Evolutionary conservation across 2,888 invertebrate species (phyloP).

Genomic region (Coenonympha arcania): DNA sequence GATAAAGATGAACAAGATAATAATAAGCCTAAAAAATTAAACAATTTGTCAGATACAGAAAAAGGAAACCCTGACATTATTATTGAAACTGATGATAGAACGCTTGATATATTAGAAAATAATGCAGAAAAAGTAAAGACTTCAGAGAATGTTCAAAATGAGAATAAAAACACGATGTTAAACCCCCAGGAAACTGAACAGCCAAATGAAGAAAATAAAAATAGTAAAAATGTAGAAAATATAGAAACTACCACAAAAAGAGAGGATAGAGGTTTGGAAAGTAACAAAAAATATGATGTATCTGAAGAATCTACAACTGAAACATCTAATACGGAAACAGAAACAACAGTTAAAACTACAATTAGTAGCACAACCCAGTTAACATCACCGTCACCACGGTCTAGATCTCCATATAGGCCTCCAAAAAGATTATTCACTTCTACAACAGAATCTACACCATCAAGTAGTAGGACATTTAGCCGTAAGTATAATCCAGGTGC

Average conservation of each 20-base stretch:
- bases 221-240: background rate
- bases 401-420: constrained; percentile 59
- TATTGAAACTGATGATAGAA: constrained; percentile 40
- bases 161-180: background rate
- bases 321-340: constrained; percentile 13
- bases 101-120: constrained; percentile 42
- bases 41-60: background rate
- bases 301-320: constrained; percentile 12
- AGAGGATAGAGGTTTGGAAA: constrained; percentile 3
- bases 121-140: constrained; percentile 22
- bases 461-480: constrained; percentile 62
- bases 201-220: constrained; percentile 5
- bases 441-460: constrained; percentile 56
- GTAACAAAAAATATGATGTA: background rate
- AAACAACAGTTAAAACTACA: constrained; percentile 35
- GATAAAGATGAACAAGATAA: constrained; percentile 7
- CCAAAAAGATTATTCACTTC: constrained; percentile 57
- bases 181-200: background rate
- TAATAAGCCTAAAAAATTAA: too few relatives aligned
- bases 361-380: constrained; percentile 45
- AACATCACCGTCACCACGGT: constrained; percentile 40
- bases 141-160: background rate
- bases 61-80: constrained; percentile 37
- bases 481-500: constrained; percentile 66
- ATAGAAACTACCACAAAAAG: background rate